A percentile compares a stretch with the other conserved stretches of the same genome.
These are phyloP conservation scores for Exephanes ischioxanthus DNA, from an alignment of 2,888 invertebrate genomes.

Conservation along the genomic window DNA sequence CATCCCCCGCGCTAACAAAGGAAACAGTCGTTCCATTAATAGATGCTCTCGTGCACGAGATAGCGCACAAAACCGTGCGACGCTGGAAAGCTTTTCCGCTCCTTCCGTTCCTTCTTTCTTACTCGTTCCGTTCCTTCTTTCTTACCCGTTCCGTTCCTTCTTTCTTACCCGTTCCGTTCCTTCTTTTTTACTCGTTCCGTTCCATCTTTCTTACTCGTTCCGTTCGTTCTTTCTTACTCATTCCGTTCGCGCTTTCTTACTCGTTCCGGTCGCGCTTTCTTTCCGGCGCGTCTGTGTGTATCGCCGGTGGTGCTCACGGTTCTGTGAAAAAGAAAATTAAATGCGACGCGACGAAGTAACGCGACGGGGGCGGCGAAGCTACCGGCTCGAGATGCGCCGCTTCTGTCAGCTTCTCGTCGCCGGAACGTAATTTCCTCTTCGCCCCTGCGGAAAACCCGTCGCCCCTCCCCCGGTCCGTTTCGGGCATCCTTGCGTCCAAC, in stretches of 20 bases:
- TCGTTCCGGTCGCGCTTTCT: constrained; percentile 6
- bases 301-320: background rate
- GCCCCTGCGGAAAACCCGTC: background rate
- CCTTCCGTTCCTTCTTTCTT: constrained; percentile 8
- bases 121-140: background rate
- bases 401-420: constrained; percentile 68
- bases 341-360: constrained; percentile 55
- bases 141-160: constrained; percentile 7
- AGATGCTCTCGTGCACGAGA: constrained; percentile 59
- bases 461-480: constrained; percentile 37
- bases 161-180: background rate
- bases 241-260: background rate
- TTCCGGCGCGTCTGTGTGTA: background rate
- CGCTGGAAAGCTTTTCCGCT: constrained; percentile 37
- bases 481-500: constrained; percentile 43
- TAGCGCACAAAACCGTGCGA: constrained; percentile 37
- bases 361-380: constrained; percentile 29
- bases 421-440: constrained; percentile 66
- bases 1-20: constrained; percentile 54
- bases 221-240: too few relatives aligned
- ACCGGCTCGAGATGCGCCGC: constrained; percentile 45
- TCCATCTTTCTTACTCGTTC: too few relatives aligned
- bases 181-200: too few relatives aligned
- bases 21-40: constrained; percentile 68
- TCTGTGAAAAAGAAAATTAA: constrained; percentile 61